phyloP scores from a whole-genome alignment of 2,113 vertebrate species.

The Sturnus vulgaris region DNA sequence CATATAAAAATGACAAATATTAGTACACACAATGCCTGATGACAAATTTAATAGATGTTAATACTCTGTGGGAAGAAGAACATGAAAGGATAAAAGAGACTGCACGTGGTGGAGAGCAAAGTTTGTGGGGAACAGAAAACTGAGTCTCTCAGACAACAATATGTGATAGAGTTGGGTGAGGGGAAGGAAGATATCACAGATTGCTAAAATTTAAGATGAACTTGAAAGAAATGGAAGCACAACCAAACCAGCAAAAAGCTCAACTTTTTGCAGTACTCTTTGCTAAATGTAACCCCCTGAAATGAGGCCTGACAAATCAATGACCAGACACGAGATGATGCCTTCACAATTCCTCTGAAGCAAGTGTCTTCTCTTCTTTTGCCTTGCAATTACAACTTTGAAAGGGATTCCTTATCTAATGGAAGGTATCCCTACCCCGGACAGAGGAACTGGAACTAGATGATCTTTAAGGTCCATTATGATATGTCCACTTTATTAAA shows the following conservation, averaged over 20 bases:
- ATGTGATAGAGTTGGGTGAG: not conserved
- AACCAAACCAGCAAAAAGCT: not conserved
- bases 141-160: accelerated
- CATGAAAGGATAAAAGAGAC: not conserved
- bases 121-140: not conserved
- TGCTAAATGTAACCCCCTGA: not conserved
- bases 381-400: not conserved
- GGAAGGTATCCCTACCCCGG: not conserved
- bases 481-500: not conserved
- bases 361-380: not conserved
- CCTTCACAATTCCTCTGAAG: not conserved
- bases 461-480: not conserved
- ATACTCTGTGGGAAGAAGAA: not conserved
- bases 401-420: not conserved
- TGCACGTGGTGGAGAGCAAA: not conserved
- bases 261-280: not conserved
- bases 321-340: not conserved
- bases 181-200: not conserved
- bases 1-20: not conserved
- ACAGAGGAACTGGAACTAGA: not conserved
- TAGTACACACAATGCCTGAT: not conserved
- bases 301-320: not conserved
- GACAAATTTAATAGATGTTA: not conserved
- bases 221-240: not conserved
- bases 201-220: not conserved